Base-by-base conservation (phyloP, 1,140 invertebrate species). In the Papilio polyxenes region DNA sequence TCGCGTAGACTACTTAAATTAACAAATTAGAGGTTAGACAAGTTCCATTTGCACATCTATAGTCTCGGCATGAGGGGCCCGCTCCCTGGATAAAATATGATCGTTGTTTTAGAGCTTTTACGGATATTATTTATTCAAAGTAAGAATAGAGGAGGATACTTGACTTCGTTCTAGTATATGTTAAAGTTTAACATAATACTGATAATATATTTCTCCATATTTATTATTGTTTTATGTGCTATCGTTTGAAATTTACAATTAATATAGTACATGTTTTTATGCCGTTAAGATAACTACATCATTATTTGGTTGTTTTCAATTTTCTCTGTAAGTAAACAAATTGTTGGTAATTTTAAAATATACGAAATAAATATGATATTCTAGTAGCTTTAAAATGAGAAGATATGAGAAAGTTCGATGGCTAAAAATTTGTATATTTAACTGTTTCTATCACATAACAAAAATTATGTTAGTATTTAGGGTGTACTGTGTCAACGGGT, bases 81-180 rank as follows among this genome's bases (percentile, higher is more conserved):
- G 81, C 44, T 17, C n/a, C 79, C 74, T 62, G 79, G 83, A 86
- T 87, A 86, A 90, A 87, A 87, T 90, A 90, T 89, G 87, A 90
- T 86, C 85, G 82, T 84, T 85, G 85, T 88, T 88, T 89, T 85
- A 82, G 85, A 88, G 88, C 88, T 88, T 89, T 90, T 88, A 89
- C 85, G 85, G 83, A 85, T 87, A 90, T 89, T 90, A 89, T 88
- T 89, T 90, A 90, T 90, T 90, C 88, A 90, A 86, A 90, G 86
- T 87, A 90, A 88, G 89, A 87, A 87, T 87, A 89, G 81, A 86
- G 85, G 84, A 83, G 85, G 84, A 83, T 86, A 87, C 85, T 85
- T 88, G 80, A 87, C 85, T 85, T 88, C 75, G 65, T 75, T 53
- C 17, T 53, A 51, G 37, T 78, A 79, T 53, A 82, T 53, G 49